Base-by-base conservation (phyloP, 2,797 vertebrate species). In the Sebastiscus albofasciatus region DNA sequence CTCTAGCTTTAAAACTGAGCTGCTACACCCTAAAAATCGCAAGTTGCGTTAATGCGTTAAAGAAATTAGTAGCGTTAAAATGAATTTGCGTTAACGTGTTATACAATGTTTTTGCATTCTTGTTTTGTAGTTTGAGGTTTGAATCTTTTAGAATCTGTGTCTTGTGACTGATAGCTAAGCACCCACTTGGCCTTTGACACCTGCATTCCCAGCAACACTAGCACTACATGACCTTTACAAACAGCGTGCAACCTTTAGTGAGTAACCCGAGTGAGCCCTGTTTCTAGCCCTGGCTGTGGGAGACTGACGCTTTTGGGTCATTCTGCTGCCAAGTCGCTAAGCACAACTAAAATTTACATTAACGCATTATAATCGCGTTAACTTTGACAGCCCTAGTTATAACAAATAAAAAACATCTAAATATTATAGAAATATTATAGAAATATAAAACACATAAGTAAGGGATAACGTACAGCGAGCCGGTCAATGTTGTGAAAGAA, bases 251-350 rank as follows among this genome's bases (percentile, higher is more conserved):
- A 85, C 72, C 75, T 80, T 79, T 52, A 77, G 34, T 62, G 36
- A 16, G 39, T 61, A 60, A 26, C 58, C 67, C 20, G 33, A 71
- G 69, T 75, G 42, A 65, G 34, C 34, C 22, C 61, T 7, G 72
- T 75, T 64, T 79, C 71, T 73, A 79, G 80, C 56, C 58, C 55
- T 52, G 72, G 61, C 67, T 58, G 31, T 22, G 42, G 70, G 71
- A 84, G 82, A 77, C 77, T 81, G 84, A 89, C 67, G 66, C 67
- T 90, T 90, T 89, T 73, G 68, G 84, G 88, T 83, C 62, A 80
- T 81, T 86, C 59, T 52, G 84, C 83, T 90, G 89, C 90, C 87
- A 92, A 87, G 84, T 91, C 81, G 65, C 84, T 69, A 5, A 81
- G 77, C 83, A 75, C 24, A 89, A 79, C 75, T 91, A 93, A 39